phyloP scores from a whole-genome alignment of 2,888 invertebrate genomes.

The Saturnia pavonia region DNA sequence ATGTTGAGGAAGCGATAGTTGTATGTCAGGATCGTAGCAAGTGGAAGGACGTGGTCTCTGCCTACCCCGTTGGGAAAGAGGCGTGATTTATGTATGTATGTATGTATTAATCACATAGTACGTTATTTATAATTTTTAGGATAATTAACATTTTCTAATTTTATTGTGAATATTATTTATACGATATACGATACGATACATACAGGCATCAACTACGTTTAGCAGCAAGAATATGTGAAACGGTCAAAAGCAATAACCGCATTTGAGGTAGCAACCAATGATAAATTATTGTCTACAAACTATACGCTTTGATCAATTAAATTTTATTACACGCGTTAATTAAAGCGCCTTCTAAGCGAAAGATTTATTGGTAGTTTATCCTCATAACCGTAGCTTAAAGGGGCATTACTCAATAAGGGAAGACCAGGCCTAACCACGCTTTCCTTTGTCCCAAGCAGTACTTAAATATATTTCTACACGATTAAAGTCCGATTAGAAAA shows the following conservation, averaged over 20 bases:
- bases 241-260: background rate
- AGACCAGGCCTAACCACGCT: constrained; percentile 45
- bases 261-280: constrained; percentile 26
- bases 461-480: constrained; percentile 38
- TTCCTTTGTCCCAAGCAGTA: constrained; percentile 40
- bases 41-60: too few relatives aligned
- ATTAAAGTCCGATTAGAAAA: constrained; percentile 49
- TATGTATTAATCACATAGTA: too few relatives aligned
- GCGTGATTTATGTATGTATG: too few relatives aligned
- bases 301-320: constrained; percentile 76
- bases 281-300: constrained; percentile 57
- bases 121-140: too few relatives aligned
- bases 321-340: constrained; percentile 77
- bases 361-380: constrained; percentile 80
- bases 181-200: background rate
- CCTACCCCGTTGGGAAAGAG: too few relatives aligned
- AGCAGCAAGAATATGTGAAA: background rate
- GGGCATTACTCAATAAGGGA: constrained; percentile 62
- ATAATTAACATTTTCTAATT: too few relatives aligned
- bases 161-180: background rate
- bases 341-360: constrained; percentile 74
- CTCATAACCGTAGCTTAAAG: constrained; percentile 75
- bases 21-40: too few relatives aligned
- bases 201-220: background rate
- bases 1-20: too few relatives aligned